Evolutionary conservation across 1,140 invertebrate genomes (phyloP).

Genomic region (Rhagoletis pomonella): DNA sequence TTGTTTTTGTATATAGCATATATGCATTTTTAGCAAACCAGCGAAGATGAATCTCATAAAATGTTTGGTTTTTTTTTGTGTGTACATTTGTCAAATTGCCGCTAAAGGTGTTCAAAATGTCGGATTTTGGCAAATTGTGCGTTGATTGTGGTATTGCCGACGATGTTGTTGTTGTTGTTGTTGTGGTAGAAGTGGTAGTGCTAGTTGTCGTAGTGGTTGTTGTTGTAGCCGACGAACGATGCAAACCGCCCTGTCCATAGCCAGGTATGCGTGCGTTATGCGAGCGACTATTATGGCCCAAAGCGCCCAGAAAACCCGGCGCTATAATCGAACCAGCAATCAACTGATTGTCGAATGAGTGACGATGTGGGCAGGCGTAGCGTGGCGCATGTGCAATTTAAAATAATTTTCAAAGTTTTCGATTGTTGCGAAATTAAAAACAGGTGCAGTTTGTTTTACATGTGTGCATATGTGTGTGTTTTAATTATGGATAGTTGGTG

Average conservation of each 20-base stretch:
- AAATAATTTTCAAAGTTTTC: not conserved
- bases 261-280: slow-evolving; percentile 66
- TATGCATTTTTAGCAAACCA: slow-evolving; percentile 64
- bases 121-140: slow-evolving; percentile 56
- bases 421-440: slow-evolving; percentile 20
- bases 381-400: not conserved
- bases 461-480: not conserved
- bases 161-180: slow-evolving; percentile 59
- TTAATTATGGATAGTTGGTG: not conserved
- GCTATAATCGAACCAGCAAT: slow-evolving; percentile 72
- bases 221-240: slow-evolving; percentile 56
- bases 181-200: slow-evolving; percentile 57
- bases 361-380: not conserved
- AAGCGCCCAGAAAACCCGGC: slow-evolving; percentile 69
- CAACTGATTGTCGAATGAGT: slow-evolving; percentile 60
- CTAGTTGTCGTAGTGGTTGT: slow-evolving; percentile 59
- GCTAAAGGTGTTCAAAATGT: slow-evolving; percentile 62
- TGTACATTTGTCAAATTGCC: slow-evolving; percentile 71
- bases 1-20: not conserved
- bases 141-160: slow-evolving; percentile 34
- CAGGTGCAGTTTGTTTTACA: slow-evolving; percentile 6
- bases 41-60: not conserved
- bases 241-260: slow-evolving; percentile 60
- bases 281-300: slow-evolving; percentile 69
- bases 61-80: not conserved